phyloP scores from a whole-genome alignment of 2,797 vertebrate genomes.

The Ataeniobius toweri region DNA sequence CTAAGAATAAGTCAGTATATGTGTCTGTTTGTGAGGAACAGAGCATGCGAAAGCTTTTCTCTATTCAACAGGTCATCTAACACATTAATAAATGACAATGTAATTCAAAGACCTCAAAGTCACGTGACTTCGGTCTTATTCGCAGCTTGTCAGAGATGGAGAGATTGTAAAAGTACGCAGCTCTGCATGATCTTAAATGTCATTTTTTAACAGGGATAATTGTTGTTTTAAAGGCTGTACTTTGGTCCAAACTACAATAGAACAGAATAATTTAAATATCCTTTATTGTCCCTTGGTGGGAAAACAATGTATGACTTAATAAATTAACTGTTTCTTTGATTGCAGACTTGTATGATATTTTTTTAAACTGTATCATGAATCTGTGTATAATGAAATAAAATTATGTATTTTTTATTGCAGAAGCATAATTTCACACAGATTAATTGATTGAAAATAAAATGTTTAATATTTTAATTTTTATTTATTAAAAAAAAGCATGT shows the following conservation, averaged over 20 bases:
- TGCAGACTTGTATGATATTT: too few relatives aligned
- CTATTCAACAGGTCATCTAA: slow-evolving; percentile 6
- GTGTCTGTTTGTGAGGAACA: slow-evolving; percentile 4
- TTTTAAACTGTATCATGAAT: too few relatives aligned
- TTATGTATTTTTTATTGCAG: too few relatives aligned
- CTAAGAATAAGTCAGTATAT: slow-evolving; percentile 19
- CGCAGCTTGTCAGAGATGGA: neutral
- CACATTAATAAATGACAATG: neutral
- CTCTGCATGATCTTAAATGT: neutral
- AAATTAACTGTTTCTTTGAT: too few relatives aligned
- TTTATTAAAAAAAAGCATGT: too few relatives aligned
- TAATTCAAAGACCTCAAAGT: slow-evolving; percentile 7
- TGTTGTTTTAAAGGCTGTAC: neutral
- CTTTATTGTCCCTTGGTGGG: too few relatives aligned
- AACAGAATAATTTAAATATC: neutral
- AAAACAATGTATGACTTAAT: too few relatives aligned
- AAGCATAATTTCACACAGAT: too few relatives aligned
- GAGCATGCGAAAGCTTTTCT: neutral
- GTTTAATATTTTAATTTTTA: too few relatives aligned
- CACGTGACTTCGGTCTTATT: neutral
- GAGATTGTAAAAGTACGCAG: neutral
- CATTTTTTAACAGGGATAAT: neutral
- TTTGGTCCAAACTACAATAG: neutral
- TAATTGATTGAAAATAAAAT: too few relatives aligned
- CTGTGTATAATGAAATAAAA: too few relatives aligned